phyloP scores from a whole-genome alignment of 2,113 vertebrate genomes.

The Bubo scandiacus region DNA sequence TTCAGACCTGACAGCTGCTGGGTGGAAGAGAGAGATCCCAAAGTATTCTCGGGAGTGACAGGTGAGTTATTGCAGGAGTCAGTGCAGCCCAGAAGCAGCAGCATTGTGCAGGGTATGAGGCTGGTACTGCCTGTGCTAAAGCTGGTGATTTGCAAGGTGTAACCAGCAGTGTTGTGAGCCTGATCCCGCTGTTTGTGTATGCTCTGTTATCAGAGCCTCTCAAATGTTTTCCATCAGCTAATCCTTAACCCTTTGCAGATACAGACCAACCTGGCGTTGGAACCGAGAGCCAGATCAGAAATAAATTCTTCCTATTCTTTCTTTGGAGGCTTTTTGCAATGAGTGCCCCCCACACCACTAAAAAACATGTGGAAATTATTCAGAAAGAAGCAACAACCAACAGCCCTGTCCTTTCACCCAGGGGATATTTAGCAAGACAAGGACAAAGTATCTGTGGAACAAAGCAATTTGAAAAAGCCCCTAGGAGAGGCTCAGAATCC shows the following conservation, averaged over 20 bases:
- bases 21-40: neutral
- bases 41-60: neutral
- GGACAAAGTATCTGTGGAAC: neutral
- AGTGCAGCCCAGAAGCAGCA: neutral
- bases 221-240: conserved; percentile 1
- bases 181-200: neutral
- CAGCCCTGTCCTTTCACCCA: neutral
- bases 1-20: neutral
- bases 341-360: neutral
- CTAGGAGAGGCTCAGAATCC: neutral
- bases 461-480: neutral
- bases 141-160: neutral
- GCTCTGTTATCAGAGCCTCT: neutral
- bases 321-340: neutral
- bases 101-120: neutral
- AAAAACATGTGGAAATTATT: neutral
- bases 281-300: neutral
- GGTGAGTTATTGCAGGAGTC: neutral
- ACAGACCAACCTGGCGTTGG: neutral
- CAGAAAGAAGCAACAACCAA: neutral
- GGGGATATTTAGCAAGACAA: neutral
- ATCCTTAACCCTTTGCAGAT: neutral
- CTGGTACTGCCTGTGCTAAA: neutral
- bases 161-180: neutral
- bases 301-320: neutral